Base-by-base conservation (phyloP, 2,113 vertebrate genomes). In the Cepphus grylle region DNA sequence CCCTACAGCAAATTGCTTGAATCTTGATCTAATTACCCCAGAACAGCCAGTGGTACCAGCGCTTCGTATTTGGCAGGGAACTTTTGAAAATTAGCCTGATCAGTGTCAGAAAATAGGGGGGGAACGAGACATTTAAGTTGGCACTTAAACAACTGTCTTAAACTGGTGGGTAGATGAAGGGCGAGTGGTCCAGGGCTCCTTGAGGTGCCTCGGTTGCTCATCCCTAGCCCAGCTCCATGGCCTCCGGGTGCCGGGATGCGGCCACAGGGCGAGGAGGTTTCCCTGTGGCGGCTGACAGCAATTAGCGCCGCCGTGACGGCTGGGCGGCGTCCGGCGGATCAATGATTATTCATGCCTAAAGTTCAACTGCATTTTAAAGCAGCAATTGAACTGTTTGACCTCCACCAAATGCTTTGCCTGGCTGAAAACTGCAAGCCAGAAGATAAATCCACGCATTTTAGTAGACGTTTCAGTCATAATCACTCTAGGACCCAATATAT, bases 11-110 rank as follows among this genome's bases (percentile, higher is more conserved):
- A 97, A 96, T 97, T 97, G 90, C 74, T 96, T 42, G 70, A 92
- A 70, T 96, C 72, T 96, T 96, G 71, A 96, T 96, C 94, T 96
- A 96, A 96, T 96, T 97, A 86, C 69, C 52, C 93, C 86, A 47
- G 95, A 86, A 74, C 17, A 91, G 81, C 45, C 61, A 49, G 59
- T 25, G 79, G 43, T 67, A 87, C 43, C 92, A 86, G 69, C 0
- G 2, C 82, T 70, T 81, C 62, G 0, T 9, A 36, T 94, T 83
- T 79, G 82, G 43, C 89, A 92, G 76, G 81, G 55, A 87, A 58
- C 42, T 38, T 55, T 61, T 42, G 65, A 65, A 65, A 85, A 96
- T 91, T 5, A 47, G 22, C 49, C 85, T 61, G 15, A 47, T 17
- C 16, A 2, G 13, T 36, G 36, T 58, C 14, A 62, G 27, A 83